A percentile compares a stretch with the other conserved stretches of the same genome.
These are phyloP conservation scores for Iselma pallidipennis DNA, from an alignment of 2,888 invertebrate genomes.

Conservation along the genomic window DNA sequence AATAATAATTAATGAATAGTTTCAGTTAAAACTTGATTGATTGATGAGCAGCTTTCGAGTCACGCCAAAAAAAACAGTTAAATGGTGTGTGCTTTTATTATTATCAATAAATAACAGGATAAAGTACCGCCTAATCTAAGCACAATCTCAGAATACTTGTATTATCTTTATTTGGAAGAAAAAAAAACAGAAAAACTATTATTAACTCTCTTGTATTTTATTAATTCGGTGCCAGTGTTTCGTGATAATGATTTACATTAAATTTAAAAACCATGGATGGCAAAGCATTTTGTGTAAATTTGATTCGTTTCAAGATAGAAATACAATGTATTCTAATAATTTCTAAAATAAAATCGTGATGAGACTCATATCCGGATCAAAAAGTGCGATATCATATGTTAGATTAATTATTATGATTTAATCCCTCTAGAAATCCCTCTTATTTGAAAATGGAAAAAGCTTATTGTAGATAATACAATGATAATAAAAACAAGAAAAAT, in stretches of 20 bases:
- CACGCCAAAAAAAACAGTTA: conserved; percentile 26
- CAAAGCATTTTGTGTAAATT: conserved; percentile 40
- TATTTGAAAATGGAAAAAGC: conserved; percentile 26
- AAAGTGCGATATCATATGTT: background rate
- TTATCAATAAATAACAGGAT: background rate
- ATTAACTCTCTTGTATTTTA: too few species aligned
- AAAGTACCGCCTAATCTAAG: background rate
- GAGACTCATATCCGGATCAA: conserved; percentile 7
- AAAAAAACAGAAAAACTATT: conserved; percentile 32
- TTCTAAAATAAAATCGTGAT: conserved; percentile 1
- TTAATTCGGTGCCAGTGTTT: conserved; percentile 30
- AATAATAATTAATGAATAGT: background rate
- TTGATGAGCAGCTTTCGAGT: conserved; percentile 40
- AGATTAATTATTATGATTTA: background rate
- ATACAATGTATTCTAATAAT: conserved; percentile 40
- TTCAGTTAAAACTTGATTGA: conserved; percentile 38
- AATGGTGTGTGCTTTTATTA: conserved; percentile 1
- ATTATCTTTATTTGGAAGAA: conserved; percentile 43
- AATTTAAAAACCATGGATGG: conserved; percentile 51
- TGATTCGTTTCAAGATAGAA: conserved; percentile 33
- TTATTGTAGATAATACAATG: conserved; percentile 39
- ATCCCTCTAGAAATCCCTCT: background rate
- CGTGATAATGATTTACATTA: conserved; percentile 39
- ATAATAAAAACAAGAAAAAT: conserved; percentile 17
- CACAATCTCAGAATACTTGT: conserved; percentile 41